Evolutionary conservation across 2,113 vertebrate species (phyloP), one percentile per base, ranked within the genome.

Genomic region (Shinisaurus crocodilurus): DNA sequence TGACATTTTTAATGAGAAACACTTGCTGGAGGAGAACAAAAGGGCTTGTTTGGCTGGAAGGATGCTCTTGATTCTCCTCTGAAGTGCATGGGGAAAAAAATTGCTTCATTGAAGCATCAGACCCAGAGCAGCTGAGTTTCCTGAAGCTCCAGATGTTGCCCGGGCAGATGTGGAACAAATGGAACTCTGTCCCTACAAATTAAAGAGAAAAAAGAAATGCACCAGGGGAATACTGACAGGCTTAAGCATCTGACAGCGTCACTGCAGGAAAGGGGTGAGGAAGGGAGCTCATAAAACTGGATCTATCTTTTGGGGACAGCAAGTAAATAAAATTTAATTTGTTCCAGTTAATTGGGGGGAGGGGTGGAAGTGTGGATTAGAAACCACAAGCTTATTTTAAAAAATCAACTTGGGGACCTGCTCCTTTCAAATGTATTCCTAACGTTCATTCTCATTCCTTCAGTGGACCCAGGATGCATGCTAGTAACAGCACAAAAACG

Each of bases 1-100:
- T 98, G 98, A 98, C 98, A 98, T 97, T 97, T 96, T 96, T 98
- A 98, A 99, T 98, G 97, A 98, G 97, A 98, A 99, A 97, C 98
- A 98, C 97, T 98, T 98, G 98, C 96, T 96, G 94, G 95, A 95
- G 94, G 96, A 98, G 97, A 98, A 97, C 97, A 98, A 98, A 97
- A 97, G 96, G 93, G 95, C 95, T 95, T 96, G 97, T 96, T 96
- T 96, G 95, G 96, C 96, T 95, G 96, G 94, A 96, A 95, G 89
- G 97, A 96, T 97, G 94, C 96, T 98, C 96, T 96, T 93, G 96
- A 96, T 97, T 97, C 97, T 98, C 97, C 94, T 98, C 97, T 98
- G 97, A 98, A 98, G 97, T 97, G 93, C 97, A 97, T 97, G 96
- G 98, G 50, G 18, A 48, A 50, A 98, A 98, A 98, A 98, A 97